These are phyloP conservation scores for Drosophila quinaria DNA, from an alignment of 2,888 invertebrate species.

Conservation along the genomic window DNA sequence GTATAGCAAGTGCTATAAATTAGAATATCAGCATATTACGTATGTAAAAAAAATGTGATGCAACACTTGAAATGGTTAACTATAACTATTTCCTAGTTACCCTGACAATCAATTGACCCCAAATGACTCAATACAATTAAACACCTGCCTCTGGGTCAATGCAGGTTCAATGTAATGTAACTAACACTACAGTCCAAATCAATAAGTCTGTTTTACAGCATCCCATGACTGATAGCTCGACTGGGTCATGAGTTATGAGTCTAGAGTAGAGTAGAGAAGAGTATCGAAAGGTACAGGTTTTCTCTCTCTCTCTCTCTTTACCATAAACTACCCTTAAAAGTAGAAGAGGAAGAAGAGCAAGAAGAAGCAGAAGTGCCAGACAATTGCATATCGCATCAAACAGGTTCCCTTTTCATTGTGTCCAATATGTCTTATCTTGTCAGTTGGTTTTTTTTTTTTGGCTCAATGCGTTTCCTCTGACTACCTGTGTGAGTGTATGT, in stretches of 20 bases:
- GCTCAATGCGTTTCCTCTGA: conserved; percentile 46
- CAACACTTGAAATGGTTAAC: conserved; percentile 3
- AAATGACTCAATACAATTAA: conserved; percentile 20
- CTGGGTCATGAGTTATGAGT: conserved; percentile 63
- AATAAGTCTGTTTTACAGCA: conserved; percentile 30
- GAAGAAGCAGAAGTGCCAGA: conserved; percentile 3
- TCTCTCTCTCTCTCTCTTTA: not conserved
- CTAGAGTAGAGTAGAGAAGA: not conserved
- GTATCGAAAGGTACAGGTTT: conserved; percentile 4
- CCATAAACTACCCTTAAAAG: conserved; percentile 45
- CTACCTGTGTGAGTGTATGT: conserved; percentile 29
- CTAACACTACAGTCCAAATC: conserved; percentile 21
- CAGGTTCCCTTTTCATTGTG: conserved; percentile 58
- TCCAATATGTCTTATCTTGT: conserved; percentile 53
- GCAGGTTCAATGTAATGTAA: conserved; percentile 38
- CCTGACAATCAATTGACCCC: conserved; percentile 28
- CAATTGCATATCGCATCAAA: conserved; percentile 55
- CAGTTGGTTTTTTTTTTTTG: conserved; percentile 31
- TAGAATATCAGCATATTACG: not conserved
- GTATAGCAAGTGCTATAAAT: conserved; percentile 16
- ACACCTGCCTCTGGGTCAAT: conserved; percentile 49
- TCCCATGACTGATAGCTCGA: conserved; percentile 26
- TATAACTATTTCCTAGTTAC: conserved; percentile 8
- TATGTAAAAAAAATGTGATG: not conserved
- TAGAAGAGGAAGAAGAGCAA: not conserved